Base-by-base conservation (phyloP, 1,140 invertebrate species). In the Elymnias hypermnestra region DNA sequence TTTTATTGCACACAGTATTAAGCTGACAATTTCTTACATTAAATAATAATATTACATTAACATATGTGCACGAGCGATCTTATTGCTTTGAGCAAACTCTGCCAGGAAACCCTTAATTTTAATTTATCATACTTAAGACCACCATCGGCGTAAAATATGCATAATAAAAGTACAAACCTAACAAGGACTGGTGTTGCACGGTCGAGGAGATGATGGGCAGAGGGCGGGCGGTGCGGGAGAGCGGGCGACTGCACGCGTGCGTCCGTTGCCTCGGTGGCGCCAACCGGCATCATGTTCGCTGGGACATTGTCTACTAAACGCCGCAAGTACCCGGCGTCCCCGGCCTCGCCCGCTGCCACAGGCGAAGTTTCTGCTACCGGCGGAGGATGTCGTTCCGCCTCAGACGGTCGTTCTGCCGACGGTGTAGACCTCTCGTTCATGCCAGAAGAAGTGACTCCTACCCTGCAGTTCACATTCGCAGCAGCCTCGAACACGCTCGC, bases 181-280 rank as follows among this genome's bases (percentile, higher is more conserved):
- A 79, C 62, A 8, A 83, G 69, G 18, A 83, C 51, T 5, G 81
- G 81, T 18, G 77, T 78, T 12, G 66, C 72, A 5, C 77, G 61
- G 45, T 83, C 78, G 44, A 70, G 54, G 14, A 58, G 64, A 1
- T 70, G 71, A 7, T 70, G 75, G n/a, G 63, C 47, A 8, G 68
- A 65, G 8, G 72, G 74, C 22, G 75, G 70, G 5, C 81, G 64
- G 38, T 81, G 75, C 33, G 81, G 77, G 18, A 82, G 60, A 21
- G 77, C 81, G n/a, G 81, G 81, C 25, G 81, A 82, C 45, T 78
- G 81, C 41, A 79, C 79, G 21, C 79, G 63, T 12, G 72, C 75
- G 49, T 83, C 79, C n/a, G 72, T 62, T 1, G 74, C 74, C 44
- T 81, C 79, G 0, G 72, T 70, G 5, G 66, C 78, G 21, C 75